Percentiles rank a stretch among this genome's conserved stretches.
phyloP scores from a whole-genome alignment of 2,888 invertebrate genomes.

The Bellardia pandia region DNA sequence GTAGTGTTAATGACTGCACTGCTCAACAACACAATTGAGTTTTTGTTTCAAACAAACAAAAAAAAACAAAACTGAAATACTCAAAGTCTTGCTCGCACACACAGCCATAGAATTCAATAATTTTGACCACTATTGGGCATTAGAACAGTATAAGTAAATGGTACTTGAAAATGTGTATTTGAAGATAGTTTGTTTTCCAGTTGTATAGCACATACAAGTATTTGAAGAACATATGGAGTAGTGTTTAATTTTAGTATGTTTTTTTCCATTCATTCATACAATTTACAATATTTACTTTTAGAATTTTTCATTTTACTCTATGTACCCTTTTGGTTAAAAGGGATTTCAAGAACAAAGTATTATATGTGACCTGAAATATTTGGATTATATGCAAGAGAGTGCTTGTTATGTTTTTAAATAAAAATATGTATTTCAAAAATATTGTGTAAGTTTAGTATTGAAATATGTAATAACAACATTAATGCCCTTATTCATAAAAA shows the following conservation, averaged over 20 bases:
- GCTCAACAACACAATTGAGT: background rate
- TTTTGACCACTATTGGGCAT: constrained; percentile 28
- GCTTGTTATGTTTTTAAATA: no score
- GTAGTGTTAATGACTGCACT: background rate
- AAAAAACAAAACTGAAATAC: background rate
- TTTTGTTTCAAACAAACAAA: background rate
- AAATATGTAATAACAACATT: no score
- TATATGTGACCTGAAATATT: background rate
- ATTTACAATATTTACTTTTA: background rate
- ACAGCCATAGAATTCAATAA: constrained; percentile 9
- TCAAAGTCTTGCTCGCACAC: background rate
- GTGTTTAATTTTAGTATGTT: constrained; percentile 1
- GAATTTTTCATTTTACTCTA: background rate
- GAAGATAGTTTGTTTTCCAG: constrained; percentile 8
- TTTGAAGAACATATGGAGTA: constrained; percentile 5
- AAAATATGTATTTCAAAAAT: no score
- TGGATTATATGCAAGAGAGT: background rate
- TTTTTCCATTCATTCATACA: background rate
- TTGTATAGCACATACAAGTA: background rate
- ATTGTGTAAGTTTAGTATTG: no score
- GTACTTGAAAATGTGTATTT: constrained; percentile 48
- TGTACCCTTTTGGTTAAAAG: background rate
- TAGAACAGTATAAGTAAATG: constrained; percentile 38
- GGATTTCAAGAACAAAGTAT: background rate
- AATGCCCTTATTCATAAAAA: no score